Conservation (phyloP, 2,113 vertebrate species). For the Herpailurus yagouaroundi region DNA sequence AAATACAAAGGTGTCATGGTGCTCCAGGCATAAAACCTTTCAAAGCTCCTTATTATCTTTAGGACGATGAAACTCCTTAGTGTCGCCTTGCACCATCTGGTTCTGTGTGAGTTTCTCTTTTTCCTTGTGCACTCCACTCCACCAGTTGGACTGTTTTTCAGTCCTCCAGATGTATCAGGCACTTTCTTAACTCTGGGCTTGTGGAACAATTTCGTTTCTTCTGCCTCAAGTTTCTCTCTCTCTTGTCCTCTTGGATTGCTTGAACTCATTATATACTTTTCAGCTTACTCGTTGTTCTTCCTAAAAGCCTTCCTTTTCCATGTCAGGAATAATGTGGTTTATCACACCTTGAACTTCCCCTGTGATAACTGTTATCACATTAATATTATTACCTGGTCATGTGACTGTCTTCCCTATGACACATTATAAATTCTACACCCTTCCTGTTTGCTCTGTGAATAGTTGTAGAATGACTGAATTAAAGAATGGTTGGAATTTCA, state of each 20-base stretch:
- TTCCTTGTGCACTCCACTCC: neutral
- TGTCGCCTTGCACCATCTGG: neutral
- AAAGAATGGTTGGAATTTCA: slow-evolving; percentile 22
- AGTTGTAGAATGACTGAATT: neutral
- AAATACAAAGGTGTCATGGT: neutral
- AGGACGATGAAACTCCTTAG: neutral
- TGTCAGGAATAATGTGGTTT: neutral
- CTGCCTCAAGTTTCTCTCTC: neutral
- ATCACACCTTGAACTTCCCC: neutral
- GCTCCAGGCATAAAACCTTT: neutral
- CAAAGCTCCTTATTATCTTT: neutral
- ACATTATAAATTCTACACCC: neutral
- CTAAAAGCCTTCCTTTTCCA: neutral
- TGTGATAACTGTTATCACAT: neutral
- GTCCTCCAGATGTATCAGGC: neutral
- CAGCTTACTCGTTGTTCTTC: neutral
- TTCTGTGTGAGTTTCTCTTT: neutral
- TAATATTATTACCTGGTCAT: neutral
- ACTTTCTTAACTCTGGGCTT: neutral
- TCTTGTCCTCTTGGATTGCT: neutral
- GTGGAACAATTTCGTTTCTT: neutral
- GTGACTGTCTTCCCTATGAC: neutral
- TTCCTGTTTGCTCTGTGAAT: slow-evolving; percentile 12
- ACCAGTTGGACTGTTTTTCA: neutral
- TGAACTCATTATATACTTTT: neutral